Evolutionary conservation across 2,113 vertebrate genomes (phyloP).

Genomic region (Coryphaenoides rupestris): DNA sequence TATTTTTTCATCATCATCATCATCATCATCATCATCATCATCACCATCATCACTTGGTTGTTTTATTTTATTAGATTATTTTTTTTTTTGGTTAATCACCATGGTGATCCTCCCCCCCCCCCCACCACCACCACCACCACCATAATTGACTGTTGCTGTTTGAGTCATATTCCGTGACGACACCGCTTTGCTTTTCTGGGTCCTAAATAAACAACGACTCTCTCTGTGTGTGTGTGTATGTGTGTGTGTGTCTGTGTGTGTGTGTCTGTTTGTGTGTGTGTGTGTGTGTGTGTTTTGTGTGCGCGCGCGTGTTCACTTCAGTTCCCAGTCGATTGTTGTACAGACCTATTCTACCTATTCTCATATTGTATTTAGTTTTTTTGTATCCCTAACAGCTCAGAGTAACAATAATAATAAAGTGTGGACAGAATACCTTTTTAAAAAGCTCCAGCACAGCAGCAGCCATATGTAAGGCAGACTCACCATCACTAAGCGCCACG

Average conservation of each 20-base stretch:
- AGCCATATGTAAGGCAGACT: constrained; percentile 54
- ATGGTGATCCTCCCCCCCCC: neutral
- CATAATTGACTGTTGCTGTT: neutral
- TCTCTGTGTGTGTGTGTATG: neutral
- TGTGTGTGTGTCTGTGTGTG: too few relatives aligned
- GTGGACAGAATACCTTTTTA: constrained; percentile 52
- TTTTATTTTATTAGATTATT: too few relatives aligned
- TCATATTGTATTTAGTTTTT: neutral
- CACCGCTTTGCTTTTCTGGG: too few relatives aligned
- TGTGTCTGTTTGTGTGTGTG: too few relatives aligned
- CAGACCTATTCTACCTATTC: neutral
- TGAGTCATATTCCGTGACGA: too few relatives aligned
- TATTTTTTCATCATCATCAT: too few relatives aligned
- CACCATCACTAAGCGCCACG: constrained; percentile 75
- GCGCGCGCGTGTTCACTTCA: neutral
- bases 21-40: too few relatives aligned
- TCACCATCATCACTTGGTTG: neutral
- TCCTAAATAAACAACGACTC: too few relatives aligned
- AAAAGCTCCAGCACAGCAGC: too few relatives aligned
- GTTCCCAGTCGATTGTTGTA: neutral
- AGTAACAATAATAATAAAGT: constrained; percentile 54
- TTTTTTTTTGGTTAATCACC: neutral
- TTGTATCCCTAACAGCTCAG: constrained; percentile 23
- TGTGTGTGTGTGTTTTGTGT: too few relatives aligned
- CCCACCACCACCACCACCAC: too few relatives aligned